Conservation (phyloP, 2,797 vertebrate genomes). For the Hydrocynus forskahlii region DNA sequence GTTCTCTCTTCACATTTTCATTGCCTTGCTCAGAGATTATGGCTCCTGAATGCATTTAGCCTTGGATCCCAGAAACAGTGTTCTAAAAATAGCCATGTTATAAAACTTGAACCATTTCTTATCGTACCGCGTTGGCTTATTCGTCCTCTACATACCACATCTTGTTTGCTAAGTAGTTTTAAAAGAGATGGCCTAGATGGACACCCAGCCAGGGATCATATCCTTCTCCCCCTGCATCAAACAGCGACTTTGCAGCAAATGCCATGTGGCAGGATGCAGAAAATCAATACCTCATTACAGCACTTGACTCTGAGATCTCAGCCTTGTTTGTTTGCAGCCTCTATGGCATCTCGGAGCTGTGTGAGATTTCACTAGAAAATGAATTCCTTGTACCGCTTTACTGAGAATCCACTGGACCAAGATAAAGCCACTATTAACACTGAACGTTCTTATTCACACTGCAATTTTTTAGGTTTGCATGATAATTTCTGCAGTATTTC, state of each 20-base stretch:
- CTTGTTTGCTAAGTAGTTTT: constrained; percentile 15
- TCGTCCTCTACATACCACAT: neutral
- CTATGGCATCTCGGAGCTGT: constrained; percentile 26
- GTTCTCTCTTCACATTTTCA: neutral
- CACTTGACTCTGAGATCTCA: constrained; percentile 31
- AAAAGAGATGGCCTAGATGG: neutral
- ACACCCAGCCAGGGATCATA: neutral
- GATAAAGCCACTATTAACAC: neutral
- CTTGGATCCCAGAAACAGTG: neutral
- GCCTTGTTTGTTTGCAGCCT: constrained; percentile 48
- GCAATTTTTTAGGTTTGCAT: neutral
- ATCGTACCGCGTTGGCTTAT: neutral
- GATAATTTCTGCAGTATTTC: no score
- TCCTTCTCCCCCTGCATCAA: neutral
- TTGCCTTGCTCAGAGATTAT: neutral
- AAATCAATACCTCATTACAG: constrained; percentile 63
- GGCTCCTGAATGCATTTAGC: neutral
- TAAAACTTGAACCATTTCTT: neutral
- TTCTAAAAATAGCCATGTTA: constrained; percentile 8
- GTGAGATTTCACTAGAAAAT: constrained; percentile 20
- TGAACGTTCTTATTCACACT: neutral
- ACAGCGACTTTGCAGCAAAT: constrained; percentile 18
- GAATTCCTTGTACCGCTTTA: constrained; percentile 10
- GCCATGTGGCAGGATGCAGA: constrained; percentile 29
- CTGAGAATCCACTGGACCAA: constrained; percentile 22